Conservation (phyloP, 2,888 invertebrate genomes). For the Onthophagus sagittarius region DNA sequence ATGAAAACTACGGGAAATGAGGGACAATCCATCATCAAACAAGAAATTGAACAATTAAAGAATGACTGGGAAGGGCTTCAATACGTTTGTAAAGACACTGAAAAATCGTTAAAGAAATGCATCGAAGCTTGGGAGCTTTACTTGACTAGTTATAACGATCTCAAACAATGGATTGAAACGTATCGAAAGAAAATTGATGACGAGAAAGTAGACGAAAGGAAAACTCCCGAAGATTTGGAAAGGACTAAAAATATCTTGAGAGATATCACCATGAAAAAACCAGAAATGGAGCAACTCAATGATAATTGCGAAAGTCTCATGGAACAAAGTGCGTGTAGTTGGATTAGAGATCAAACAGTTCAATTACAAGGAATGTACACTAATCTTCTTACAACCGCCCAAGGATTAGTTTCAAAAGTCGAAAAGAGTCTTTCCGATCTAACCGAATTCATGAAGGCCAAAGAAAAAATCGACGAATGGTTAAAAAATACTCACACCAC, state of each 20-base stretch:
- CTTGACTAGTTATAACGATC: constrained; percentile 65
- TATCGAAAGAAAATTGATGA: constrained; percentile 63
- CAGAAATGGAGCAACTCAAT: constrained; percentile 76
- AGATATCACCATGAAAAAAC: constrained; percentile 73
- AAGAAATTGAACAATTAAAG: constrained; percentile 77
- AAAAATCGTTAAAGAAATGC: constrained; percentile 70
- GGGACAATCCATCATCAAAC: constrained; percentile 79
- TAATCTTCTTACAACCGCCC: constrained; percentile 71
- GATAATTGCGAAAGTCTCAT: constrained; percentile 83
- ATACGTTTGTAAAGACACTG: constrained; percentile 71
- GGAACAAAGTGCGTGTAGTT: constrained; percentile 80
- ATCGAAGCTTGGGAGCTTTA: constrained; percentile 79
- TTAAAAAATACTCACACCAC: constrained; percentile 74
- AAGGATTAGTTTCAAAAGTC: constrained; percentile 78
- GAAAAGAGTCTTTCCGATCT: constrained; percentile 90
- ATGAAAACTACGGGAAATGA: constrained; percentile 75
- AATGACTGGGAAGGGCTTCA: constrained; percentile 80
- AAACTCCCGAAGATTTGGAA: constrained; percentile 73
- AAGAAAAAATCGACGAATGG: constrained; percentile 81
- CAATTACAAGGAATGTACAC: constrained; percentile 80
- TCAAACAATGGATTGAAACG: constrained; percentile 71
- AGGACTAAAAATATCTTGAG: constrained; percentile 70
- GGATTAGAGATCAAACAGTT: constrained; percentile 83
- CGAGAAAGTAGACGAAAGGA: constrained; percentile 68
- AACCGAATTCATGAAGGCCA: constrained; percentile 84